phyloP scores from a whole-genome alignment of 2,888 invertebrate genomes.

The Ophraella communa region DNA sequence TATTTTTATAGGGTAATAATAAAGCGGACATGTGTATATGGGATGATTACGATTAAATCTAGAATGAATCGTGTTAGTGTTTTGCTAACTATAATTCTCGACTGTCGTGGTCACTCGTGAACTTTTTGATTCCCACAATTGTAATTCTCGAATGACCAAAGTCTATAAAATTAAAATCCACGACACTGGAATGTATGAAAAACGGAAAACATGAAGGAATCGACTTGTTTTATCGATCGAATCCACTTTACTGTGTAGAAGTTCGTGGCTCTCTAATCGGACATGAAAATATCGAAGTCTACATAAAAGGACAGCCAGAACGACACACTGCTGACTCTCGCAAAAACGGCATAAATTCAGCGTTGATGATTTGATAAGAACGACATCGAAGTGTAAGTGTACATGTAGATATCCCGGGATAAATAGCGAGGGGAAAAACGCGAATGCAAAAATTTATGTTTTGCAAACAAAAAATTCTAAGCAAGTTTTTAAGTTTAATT shows the following conservation, averaged over 20 bases:
- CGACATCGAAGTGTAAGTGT: constrained; percentile 16
- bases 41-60: not conserved
- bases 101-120: not conserved
- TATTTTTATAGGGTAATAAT: not conserved
- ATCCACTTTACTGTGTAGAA: constrained; percentile 39
- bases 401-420: constrained; percentile 5
- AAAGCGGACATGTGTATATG: not conserved
- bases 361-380: constrained; percentile 27
- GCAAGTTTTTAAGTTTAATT: not conserved
- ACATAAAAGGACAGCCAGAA: constrained; percentile 41
- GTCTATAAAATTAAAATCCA: constrained; percentile 17
- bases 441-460: not conserved
- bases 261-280: constrained; percentile 44
- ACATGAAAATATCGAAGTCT: constrained; percentile 44
- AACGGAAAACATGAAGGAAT: constrained; percentile 33
- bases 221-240: constrained; percentile 35
- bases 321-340: constrained; percentile 22
- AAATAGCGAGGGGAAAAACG: constrained; percentile 1
- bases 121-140: not conserved
- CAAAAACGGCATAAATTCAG: constrained; percentile 29
- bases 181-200: constrained; percentile 30
- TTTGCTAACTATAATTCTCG: not conserved
- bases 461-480: not conserved
- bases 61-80: not conserved
- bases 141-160: not conserved